Percentiles rank a stretch among this genome's conserved stretches.
Conservation (phyloP, 1,140 invertebrate species). For the Leptinotarsa undecemlineata region DNA sequence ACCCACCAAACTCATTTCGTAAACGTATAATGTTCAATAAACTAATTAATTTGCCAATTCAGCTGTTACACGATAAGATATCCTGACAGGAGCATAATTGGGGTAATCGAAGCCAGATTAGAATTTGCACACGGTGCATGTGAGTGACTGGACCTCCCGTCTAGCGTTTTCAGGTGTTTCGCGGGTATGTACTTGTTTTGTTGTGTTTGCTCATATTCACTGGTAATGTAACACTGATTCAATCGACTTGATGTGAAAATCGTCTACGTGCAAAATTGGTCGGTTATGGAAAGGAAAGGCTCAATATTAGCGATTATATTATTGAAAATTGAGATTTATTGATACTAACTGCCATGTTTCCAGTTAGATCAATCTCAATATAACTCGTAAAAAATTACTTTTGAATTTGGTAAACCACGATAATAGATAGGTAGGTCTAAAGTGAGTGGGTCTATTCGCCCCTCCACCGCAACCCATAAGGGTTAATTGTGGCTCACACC, state of each 20-base stretch:
- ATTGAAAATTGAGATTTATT: too few species aligned
- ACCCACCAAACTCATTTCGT: too few species aligned
- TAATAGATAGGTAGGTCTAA: too few species aligned
- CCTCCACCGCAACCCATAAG: too few species aligned
- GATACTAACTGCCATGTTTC: too few species aligned
- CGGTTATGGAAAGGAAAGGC: conserved; percentile 1
- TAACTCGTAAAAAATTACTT: too few species aligned
- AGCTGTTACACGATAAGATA: conserved; percentile 12
- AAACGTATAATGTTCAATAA: conserved; percentile 9
- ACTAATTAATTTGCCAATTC: conserved; percentile 19
- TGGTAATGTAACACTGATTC: conserved; percentile 3
- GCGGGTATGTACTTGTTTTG: conserved; percentile 18
- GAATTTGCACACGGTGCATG: conserved; percentile 27
- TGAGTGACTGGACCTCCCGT: conserved; percentile 33
- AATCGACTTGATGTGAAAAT: conserved; percentile 2
- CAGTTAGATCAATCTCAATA: too few species aligned
- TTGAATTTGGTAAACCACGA: too few species aligned
- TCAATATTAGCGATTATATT: too few species aligned
- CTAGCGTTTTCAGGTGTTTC: conserved; percentile 31
- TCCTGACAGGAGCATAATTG: conserved; percentile 30
- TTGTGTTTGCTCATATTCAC: not conserved
- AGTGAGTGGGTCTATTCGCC: too few species aligned
- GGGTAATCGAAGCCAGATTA: conserved; percentile 27
- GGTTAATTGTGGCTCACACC: too few species aligned
- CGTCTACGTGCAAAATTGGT: not conserved